Evolutionary conservation across 2,113 vertebrate genomes (phyloP), one percentile per base, ranked within the genome.

Genomic region (Trichechus manatus): DNA sequence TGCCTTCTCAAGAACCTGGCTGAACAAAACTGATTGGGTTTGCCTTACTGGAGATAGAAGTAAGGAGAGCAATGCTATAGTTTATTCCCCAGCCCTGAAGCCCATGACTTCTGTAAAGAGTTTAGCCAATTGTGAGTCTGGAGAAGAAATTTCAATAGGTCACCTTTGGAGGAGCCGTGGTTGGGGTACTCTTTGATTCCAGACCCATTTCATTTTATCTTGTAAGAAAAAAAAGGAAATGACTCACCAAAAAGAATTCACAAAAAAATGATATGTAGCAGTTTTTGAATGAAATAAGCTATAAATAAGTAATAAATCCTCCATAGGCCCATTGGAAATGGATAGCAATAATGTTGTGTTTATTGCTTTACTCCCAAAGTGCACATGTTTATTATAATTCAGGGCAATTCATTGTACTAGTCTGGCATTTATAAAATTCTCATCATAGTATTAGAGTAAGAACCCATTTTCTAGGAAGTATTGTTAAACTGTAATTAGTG

Each of bases 341-440:
- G 93, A 92, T 95, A 97, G 97, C 96, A 97, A 78, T 98, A 98
- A 97, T 97, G 85, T 95, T 96, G 68, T 95, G 93, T 98, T 98
- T 87, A 96, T 91, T 92, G 97, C 94, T 77, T 93, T 83, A 42
- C 83, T 98, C 96, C 92, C 82, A 87, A 97, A 96, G 81, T 81
- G 36, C 33, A 97, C 97, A 94, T 97, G 97, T 97, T 98, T 98
- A 97, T 98, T 98, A 97, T 96, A 98, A 98, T 97, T 91, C 91
- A 77, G 63, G 78, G 94, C 92, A 94, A 97, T 97, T 94, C 96
- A 91, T 93, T 92, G 79, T 92, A n/a, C 70, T 87, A 68, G 42
- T 72, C 92, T 94, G 74, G 96, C 96, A 93, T 97, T 94, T 98
- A 93, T 94, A 56, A 97, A 97, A 89, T 93, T 47, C 89, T 97